Conservation (phyloP, 2,797 vertebrate species). For the Parauchenoglanis punctatus region DNA sequence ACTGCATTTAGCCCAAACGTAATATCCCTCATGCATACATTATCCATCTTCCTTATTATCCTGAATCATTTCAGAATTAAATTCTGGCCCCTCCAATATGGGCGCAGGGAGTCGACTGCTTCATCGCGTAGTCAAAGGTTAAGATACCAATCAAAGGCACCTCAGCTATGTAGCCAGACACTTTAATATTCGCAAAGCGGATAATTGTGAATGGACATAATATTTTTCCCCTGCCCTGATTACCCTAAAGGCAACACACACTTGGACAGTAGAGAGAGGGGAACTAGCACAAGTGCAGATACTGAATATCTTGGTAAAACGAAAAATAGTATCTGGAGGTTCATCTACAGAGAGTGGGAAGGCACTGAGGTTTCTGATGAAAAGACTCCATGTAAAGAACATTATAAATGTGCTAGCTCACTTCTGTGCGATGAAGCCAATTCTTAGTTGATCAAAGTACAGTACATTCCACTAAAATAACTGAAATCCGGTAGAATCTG, state of each 20-base stretch:
- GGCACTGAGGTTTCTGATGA: constrained; percentile 43
- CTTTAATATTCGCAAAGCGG: constrained; percentile 97
- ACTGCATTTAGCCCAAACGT: constrained; percentile 93
- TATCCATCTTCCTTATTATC: constrained; percentile 98
- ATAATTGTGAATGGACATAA: constrained; percentile 98
- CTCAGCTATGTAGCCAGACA: constrained; percentile 93
- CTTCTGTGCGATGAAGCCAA: neutral
- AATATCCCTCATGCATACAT: constrained; percentile 99
- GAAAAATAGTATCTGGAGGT: constrained; percentile 31
- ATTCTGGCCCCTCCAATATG: constrained; percentile 91
- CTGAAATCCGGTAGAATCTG: neutral
- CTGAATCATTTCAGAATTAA: constrained; percentile 98
- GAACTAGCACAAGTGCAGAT: constrained; percentile 37
- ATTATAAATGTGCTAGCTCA: neutral
- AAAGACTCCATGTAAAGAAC: constrained; percentile 33
- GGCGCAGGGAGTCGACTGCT: constrained; percentile 85
- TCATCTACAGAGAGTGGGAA: constrained; percentile 31
- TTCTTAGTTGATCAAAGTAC: neutral
- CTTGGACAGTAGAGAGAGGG: constrained; percentile 65
- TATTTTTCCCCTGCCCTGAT: constrained; percentile 84
- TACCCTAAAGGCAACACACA: constrained; percentile 86
- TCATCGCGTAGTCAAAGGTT: constrained; percentile 97
- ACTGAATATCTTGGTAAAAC: constrained; percentile 54
- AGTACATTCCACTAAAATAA: neutral
- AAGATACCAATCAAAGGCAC: constrained; percentile 99